Evolutionary conservation across 1,140 invertebrate species (phyloP).

Genomic region (Asbolus verrucosus): DNA sequence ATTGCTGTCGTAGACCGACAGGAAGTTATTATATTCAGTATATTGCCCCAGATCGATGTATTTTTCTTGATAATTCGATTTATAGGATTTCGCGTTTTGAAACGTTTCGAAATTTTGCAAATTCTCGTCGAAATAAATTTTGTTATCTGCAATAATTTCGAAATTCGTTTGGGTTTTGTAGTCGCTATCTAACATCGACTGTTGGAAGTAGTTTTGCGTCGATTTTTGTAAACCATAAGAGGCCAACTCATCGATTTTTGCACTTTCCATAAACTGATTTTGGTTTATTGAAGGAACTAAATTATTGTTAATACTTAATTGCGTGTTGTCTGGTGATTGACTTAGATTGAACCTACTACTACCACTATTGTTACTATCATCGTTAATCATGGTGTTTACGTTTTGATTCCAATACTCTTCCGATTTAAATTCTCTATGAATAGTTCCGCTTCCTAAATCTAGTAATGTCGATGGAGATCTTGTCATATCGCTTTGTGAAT

Average conservation of each 20-base stretch:
- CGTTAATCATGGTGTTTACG: slow-evolving; percentile 55
- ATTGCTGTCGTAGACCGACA: slow-evolving; percentile 56
- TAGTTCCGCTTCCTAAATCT: slow-evolving; percentile 77
- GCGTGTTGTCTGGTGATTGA: slow-evolving; percentile 59
- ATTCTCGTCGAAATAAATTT: slow-evolving; percentile 51
- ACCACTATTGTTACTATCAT: slow-evolving; percentile 62
- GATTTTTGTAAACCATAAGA: slow-evolving; percentile 38
- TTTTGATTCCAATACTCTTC: slow-evolving; percentile 66
- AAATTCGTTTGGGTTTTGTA: slow-evolving; percentile 47
- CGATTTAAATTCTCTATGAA: slow-evolving; percentile 68
- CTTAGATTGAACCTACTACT: slow-evolving; percentile 62
- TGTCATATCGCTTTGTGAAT: slow-evolving; percentile 67
- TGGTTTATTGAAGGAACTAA: slow-evolving; percentile 46
- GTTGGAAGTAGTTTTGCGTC: slow-evolving; percentile 40
- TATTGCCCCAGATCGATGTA: slow-evolving; percentile 58
- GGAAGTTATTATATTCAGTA: slow-evolving; percentile 57
- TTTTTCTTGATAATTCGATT: slow-evolving; percentile 54
- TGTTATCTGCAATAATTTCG: slow-evolving; percentile 42
- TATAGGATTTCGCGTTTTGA: slow-evolving; percentile 46
- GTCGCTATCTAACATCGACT: slow-evolving; percentile 42
- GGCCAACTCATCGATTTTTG: slow-evolving; percentile 46
- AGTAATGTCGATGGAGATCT: slow-evolving; percentile 77
- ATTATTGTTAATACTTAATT: slow-evolving; percentile 55
- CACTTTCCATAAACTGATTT: slow-evolving; percentile 47
- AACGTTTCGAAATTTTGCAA: slow-evolving; percentile 54